Percentiles rank a stretch among this genome's conserved stretches.
These are phyloP conservation scores for Malurus leucopterus DNA, from an alignment of 2,797 vertebrate genomes.

Conservation along the genomic window DNA sequence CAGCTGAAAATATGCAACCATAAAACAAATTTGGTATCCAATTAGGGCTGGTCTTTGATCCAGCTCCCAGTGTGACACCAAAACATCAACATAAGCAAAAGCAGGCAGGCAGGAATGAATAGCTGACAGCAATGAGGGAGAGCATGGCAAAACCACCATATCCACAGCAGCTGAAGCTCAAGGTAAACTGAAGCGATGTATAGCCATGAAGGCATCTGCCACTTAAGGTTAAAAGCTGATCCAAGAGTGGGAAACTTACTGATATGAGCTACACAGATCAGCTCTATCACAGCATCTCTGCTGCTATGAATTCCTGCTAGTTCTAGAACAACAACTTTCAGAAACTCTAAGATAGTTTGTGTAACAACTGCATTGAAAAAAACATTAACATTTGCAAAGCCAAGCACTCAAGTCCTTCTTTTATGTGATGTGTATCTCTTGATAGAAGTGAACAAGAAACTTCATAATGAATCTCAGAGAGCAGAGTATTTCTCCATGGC, in stretches of 20 bases:
- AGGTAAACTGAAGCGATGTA: fast-evolving
- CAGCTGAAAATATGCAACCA: background rate
- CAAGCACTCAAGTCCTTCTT: background rate
- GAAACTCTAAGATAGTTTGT: background rate
- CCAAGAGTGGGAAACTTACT: background rate
- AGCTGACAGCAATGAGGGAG: background rate
- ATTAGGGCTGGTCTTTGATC: background rate
- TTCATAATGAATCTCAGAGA: background rate
- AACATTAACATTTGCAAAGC: background rate
- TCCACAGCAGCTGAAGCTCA: background rate
- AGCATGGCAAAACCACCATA: background rate
- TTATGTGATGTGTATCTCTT: background rate
- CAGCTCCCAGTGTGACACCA: background rate
- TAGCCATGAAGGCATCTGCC: background rate
- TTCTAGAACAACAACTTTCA: background rate
- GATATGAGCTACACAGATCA: background rate
- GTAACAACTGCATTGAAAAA: background rate
- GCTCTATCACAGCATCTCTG: background rate
- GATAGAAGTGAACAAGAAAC: background rate
- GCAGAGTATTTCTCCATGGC: background rate
- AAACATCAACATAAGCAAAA: background rate
- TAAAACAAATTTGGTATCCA: background rate
- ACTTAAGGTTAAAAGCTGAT: background rate
- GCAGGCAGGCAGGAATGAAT: background rate
- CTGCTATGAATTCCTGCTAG: background rate